Evolutionary conservation across 2,113 vertebrate genomes (phyloP).

Genomic region (Mus pahari): DNA sequence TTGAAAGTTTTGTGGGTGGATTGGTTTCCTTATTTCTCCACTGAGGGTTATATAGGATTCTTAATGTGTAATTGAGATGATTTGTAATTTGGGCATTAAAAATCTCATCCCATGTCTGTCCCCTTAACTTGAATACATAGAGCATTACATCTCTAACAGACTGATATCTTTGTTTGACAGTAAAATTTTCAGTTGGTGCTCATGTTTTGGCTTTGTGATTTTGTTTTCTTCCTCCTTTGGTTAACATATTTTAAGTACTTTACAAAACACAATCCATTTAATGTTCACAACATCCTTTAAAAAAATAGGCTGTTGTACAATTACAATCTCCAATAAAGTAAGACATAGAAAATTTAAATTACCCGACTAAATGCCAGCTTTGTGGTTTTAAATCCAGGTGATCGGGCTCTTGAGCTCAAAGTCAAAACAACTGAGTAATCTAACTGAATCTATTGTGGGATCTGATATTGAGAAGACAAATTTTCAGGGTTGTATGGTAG

Average conservation of each 20-base stretch:
- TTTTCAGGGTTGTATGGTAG: neutral
- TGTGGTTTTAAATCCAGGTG: neutral
- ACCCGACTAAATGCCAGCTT: neutral
- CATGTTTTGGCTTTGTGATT: neutral
- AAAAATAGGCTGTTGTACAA: neutral
- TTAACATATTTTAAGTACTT: constrained; percentile 29
- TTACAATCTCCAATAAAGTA: neutral
- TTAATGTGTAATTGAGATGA: neutral
- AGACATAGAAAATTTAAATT: neutral
- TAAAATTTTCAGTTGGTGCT: neutral
- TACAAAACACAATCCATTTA: neutral
- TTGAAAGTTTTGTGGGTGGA: no score
- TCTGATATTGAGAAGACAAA: neutral
- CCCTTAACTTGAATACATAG: neutral
- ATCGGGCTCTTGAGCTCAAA: neutral
- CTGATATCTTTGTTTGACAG: neutral
- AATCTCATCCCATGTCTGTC: neutral
- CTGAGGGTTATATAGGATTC: neutral
- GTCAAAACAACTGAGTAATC: neutral
- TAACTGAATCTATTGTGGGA: neutral
- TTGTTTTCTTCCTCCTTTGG: neutral
- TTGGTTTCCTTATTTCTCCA: no score
- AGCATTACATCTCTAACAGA: neutral
- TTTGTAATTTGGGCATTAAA: neutral
- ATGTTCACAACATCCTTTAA: neutral